Base-by-base conservation (phyloP, 2,797 vertebrate species). In the Melanotaenia boesemani region DNA sequence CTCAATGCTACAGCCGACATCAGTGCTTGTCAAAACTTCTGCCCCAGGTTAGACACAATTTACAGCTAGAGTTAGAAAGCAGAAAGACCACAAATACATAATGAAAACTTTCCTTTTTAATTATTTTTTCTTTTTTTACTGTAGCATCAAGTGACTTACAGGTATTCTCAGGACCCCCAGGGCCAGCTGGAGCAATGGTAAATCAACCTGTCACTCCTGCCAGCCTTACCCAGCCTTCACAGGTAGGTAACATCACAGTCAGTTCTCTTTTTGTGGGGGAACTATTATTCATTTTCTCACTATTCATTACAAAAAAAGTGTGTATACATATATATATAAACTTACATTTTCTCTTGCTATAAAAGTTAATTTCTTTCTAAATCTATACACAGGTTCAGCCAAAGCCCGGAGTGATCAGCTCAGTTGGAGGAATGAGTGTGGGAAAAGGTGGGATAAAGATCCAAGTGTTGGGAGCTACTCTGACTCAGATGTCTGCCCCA, bases 401-500 rank as follows among this genome's bases (percentile, higher is more conserved):
- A 32, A 96, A 96, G 78, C 83, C 95, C 20, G 95, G 94, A 41
- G 94, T 96, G 73, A 95, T 96, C 85, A 94, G 93, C 79, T 94
- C 93, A 3, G 89, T 95, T 2, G 89, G 95, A 28, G 87, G 94
- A n/a, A 85, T 94, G 61, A 78, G 79, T 70, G 85, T 96, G 26
- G 93, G 92, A 32, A 96, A 95, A 72, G 91, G 87, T 39, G 91
- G 93, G 5, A 69, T 94, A 73, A 95, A 95, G 89, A 93, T 95
- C 69, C 93, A 95, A 82, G 91, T 94, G 32, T 85, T 95, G 1
- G 93, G 94, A 70, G 52, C 93, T 15, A 87, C 88, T 34, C 68
- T 95, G 16, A 72, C 85, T 22, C 94, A 94, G 54, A 94, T 95
- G 89, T 71, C 92, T 74, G 88, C 89, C 75, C 91, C 93, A n/a